These are phyloP conservation scores for Pilophorus perplexus DNA, from an alignment of 2,888 invertebrate genomes.

Conservation along the genomic window DNA sequence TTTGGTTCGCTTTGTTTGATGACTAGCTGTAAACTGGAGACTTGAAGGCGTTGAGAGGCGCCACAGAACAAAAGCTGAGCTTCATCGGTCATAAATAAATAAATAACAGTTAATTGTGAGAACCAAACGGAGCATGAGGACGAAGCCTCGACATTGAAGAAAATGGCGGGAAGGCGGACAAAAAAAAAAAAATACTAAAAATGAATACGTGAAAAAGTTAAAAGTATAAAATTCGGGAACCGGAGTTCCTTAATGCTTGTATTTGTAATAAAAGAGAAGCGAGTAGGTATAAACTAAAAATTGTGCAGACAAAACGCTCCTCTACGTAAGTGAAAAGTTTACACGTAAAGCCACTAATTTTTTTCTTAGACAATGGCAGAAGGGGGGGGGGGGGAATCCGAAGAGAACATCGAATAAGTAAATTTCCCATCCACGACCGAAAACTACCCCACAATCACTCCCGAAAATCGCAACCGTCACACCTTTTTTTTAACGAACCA, in stretches of 20 bases:
- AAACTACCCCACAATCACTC: constrained; percentile 9
- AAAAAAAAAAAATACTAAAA: neutral
- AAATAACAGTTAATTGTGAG: constrained; percentile 15
- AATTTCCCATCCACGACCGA: too few relatives aligned
- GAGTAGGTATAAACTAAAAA: constrained; percentile 30
- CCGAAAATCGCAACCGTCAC: neutral
- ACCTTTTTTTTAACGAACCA: too few relatives aligned
- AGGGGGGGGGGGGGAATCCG: neutral
- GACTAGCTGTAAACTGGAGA: constrained; percentile 27
- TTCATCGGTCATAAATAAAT: constrained; percentile 1
- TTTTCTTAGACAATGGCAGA: constrained; percentile 5
- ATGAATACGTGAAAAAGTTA: neutral
- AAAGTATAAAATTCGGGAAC: constrained; percentile 1
- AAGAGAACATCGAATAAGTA: neutral
- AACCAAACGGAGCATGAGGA: constrained; percentile 4
- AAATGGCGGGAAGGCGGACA: too few relatives aligned
- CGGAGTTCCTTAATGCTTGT: neutral
- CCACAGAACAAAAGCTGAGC: constrained; percentile 18
- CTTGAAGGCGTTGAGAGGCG: neutral
- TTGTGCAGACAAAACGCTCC: constrained; percentile 28
- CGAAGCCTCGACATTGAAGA: neutral
- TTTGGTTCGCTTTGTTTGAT: neutral
- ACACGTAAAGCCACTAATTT: constrained; percentile 8
- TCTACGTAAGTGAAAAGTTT: constrained; percentile 25
- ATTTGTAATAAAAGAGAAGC: constrained; percentile 17